Conservation (phyloP, 1,140 invertebrate genomes). For the Probaryconus sp. region DNA sequence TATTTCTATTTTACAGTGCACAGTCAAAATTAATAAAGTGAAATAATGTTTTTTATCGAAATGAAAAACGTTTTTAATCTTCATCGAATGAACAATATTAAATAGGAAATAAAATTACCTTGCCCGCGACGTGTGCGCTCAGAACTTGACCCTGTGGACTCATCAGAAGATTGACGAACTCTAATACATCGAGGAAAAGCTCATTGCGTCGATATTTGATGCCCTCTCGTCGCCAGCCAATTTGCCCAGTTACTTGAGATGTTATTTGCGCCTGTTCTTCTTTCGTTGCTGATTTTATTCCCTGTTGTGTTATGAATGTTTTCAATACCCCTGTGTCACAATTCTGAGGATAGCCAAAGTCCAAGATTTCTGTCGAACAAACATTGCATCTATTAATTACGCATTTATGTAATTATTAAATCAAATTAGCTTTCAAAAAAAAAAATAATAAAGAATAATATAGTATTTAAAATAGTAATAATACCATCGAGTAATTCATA, state of each 20-base stretch:
- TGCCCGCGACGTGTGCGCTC: conserved; percentile 99
- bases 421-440: not conserved
- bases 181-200: conserved; percentile 98
- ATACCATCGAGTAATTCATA: conserved; percentile 98
- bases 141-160: conserved; percentile 99
- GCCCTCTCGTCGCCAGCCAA: conserved; percentile 99
- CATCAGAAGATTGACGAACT: conserved; percentile 99
- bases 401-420: conserved; percentile 2
- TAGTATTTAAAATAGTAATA: conserved; percentile 19
- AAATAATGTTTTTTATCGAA: too few species aligned
- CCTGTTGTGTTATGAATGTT: conserved; percentile 99
- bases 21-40: too few species aligned
- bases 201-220: conserved; percentile 99
- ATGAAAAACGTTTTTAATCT: too few species aligned
- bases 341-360: conserved; percentile 99
- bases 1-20: not conserved
- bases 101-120: conserved; percentile 73
- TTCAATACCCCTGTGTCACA: conserved; percentile 99
- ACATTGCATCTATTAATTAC: conserved; percentile 54
- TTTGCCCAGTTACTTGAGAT: conserved; percentile 99
- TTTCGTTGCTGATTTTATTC: conserved; percentile 98
- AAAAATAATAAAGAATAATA: conserved; percentile 2
- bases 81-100: not conserved
- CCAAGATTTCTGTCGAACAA: conserved; percentile 98
- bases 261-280: conserved; percentile 99